Conservation (phyloP, 1,140 invertebrate species). For the Calephelis nemesis region DNA sequence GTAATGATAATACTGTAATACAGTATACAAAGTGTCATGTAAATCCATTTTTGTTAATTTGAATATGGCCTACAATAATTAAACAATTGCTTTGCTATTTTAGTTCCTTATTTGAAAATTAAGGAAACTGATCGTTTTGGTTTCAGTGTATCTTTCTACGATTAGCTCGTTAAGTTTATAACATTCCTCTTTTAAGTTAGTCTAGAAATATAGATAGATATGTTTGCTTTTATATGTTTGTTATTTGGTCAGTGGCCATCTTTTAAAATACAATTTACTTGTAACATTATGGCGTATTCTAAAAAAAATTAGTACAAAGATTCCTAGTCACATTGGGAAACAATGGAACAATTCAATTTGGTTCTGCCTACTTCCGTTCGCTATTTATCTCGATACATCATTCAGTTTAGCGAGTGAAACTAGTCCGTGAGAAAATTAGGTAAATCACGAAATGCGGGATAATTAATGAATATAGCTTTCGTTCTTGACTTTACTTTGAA, state of each 20-base stretch:
- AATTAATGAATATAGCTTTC: background rate
- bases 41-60: no score
- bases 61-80: no score
- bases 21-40: no score
- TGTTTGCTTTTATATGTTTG: no score
- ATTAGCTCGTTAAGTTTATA: no score
- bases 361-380: conserved; percentile 57
- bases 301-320: background rate
- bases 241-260: no score
- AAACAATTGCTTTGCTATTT: background rate
- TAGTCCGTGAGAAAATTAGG: conserved; percentile 58
- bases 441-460: conserved; percentile 19
- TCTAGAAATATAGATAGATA: no score
- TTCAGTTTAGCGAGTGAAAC: conserved; percentile 48
- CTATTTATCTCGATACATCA: conserved; percentile 24
- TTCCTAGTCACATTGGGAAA: conserved; percentile 38
- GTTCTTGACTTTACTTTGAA: background rate
- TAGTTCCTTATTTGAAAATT: background rate
- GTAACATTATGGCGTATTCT: background rate
- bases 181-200: no score
- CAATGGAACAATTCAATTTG: conserved; percentile 48
- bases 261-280: no score
- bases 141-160: no score
- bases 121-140: no score
- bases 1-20: background rate